These are phyloP conservation scores for Meiosimyza platycephala DNA, from an alignment of 2,888 invertebrate species.

Conservation along the genomic window DNA sequence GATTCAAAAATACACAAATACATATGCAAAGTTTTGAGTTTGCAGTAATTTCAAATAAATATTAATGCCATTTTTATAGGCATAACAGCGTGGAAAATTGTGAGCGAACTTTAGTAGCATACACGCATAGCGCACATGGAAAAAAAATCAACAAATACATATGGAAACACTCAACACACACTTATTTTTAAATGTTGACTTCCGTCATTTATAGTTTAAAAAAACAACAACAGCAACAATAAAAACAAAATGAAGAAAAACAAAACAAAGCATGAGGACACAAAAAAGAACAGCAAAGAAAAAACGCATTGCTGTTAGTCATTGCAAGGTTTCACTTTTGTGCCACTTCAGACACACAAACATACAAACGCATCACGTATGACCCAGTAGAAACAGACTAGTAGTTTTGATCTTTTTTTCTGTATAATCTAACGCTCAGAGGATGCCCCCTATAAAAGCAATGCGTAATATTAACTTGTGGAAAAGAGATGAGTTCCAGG, in stretches of 20 bases:
- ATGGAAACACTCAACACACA: not conserved
- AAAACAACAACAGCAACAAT: not conserved
- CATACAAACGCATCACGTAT: no score
- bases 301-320: not conserved
- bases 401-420: no score
- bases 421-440: no score
- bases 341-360: no score
- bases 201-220: not conserved
- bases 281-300: not conserved
- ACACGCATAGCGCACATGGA: no score
- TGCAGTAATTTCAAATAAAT: constrained; percentile 20
- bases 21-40: not conserved
- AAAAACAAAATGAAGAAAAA: not conserved
- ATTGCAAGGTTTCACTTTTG: no score
- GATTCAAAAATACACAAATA: not conserved
- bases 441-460: no score
- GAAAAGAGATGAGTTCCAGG: no score
- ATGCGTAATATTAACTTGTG: no score
- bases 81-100: not conserved
- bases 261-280: not conserved
- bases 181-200: not conserved
- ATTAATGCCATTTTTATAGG: constrained; percentile 18
- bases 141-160: not conserved
- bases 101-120: no score
- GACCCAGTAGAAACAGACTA: no score